Evolutionary conservation across 2,888 invertebrate genomes (phyloP).

Genomic region (Polyommatus iphigenia): DNA sequence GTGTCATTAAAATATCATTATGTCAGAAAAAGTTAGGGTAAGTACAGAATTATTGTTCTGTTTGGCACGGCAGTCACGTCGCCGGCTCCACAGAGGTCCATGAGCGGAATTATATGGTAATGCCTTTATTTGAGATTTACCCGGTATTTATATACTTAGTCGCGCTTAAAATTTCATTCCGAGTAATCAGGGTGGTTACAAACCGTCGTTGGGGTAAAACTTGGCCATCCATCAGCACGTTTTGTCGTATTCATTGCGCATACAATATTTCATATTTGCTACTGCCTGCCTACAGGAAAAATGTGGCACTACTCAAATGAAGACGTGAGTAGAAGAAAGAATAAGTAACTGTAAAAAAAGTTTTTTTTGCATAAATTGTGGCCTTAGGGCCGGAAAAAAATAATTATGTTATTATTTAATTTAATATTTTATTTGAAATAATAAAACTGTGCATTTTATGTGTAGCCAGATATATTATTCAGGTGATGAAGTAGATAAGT

Average conservation of each 20-base stretch:
- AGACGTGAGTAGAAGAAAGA: too few relatives aligned
- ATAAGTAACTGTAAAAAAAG: too few relatives aligned
- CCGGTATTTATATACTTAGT: conserved; percentile 12
- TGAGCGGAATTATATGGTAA: conserved; percentile 45
- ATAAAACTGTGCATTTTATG: too few relatives aligned
- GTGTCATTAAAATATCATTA: conserved; percentile 33
- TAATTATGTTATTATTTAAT: too few relatives aligned
- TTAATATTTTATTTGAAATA: too few relatives aligned
- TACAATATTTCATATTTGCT: too few relatives aligned
- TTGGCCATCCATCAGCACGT: background rate
- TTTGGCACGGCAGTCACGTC: conserved; percentile 42
- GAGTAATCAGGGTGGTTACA: background rate
- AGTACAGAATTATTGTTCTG: conserved; percentile 11
- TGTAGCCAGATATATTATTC: too few relatives aligned
- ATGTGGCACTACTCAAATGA: too few relatives aligned
- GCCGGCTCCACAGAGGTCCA: conserved; percentile 38
- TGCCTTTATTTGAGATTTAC: conserved; percentile 43
- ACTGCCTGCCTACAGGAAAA: too few relatives aligned
- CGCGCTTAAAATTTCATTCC: background rate
- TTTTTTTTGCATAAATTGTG: too few relatives aligned
- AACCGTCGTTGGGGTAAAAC: background rate
- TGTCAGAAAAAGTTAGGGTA: conserved; percentile 2
- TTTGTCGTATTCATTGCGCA: background rate
- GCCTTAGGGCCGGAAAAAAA: too few relatives aligned
- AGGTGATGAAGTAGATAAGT: too few relatives aligned